Base-by-base conservation (phyloP, 2,797 vertebrate species). In the Coregonus sp. region DNA sequence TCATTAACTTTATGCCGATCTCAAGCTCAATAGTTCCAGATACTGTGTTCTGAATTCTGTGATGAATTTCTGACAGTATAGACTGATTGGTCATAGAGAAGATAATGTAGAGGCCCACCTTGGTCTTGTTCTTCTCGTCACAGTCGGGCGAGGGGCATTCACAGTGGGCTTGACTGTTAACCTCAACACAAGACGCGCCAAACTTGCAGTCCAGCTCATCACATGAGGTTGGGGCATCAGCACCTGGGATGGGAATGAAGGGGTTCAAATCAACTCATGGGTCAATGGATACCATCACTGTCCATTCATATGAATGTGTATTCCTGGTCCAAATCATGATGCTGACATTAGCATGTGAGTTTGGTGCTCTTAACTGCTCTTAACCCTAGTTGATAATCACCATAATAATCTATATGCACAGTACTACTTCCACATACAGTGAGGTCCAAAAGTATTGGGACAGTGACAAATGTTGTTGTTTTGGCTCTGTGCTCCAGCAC, bases 81-180 rank as follows among this genome's bases (percentile, higher is more conserved):
- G 61, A 65, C 25, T 29, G 61, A 5, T 37, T 1, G 35, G 35
- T 5, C 35, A 47, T 47, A 47, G 37, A 61, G 40, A 61, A 20
- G n/a, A 59, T 15, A 5, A 1, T 15, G 29, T 15, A 15, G 0
- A 33, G n/a, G 67, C 88, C 52, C 75, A 99, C 98, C 97, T 99
- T 99, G 33, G 94, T 95, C 72, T 92, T 93, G 87, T 95, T 96
- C 78, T 88, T 89, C 83, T 96, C 93, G 0, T 92, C 86, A 70
- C 97, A 99, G 70, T 96, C 92, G 0, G 95, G 94, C 0, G 94
- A 89, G 0, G 97, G 97, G 79, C 98, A 99, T 88, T 97, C 95
- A 2, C 98, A 99, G 85, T 94, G 94, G 74, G 96, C 96, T 5
- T 94, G 95, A 75, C 93, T 94, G 0, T 90, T 93, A 56, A 90